Evolutionary conservation across 2,797 vertebrate genomes (phyloP).

Genomic region (Sandelia bainsii): DNA sequence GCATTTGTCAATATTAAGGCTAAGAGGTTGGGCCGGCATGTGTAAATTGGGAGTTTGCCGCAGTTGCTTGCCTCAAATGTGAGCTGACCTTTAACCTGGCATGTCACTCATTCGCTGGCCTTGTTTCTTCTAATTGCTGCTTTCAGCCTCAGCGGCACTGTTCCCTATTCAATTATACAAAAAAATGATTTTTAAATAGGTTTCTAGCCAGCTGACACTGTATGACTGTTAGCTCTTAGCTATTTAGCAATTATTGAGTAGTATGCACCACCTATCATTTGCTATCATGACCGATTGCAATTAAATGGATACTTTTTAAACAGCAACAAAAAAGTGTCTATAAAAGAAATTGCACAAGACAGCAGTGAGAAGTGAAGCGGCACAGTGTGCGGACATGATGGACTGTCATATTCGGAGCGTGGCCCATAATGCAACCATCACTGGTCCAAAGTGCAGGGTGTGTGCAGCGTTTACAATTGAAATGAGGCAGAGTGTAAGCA

Average conservation of each 20-base stretch:
- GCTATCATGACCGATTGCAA: not conserved
- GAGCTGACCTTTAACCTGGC: slow-evolving; percentile 76
- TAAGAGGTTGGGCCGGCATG: slow-evolving; percentile 79
- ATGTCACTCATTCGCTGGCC: slow-evolving; percentile 69
- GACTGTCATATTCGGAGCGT: slow-evolving; percentile 77
- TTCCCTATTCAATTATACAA: slow-evolving; percentile 38
- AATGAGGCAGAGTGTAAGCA: slow-evolving; percentile 83
- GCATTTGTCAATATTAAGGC: slow-evolving; percentile 90
- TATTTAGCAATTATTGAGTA: slow-evolving; percentile 1
- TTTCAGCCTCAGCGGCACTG: slow-evolving; percentile 25
- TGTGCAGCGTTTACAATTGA: slow-evolving; percentile 84
- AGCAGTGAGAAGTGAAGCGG: slow-evolving; percentile 42
- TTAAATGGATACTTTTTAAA: slow-evolving; percentile 9
- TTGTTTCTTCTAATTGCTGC: slow-evolving; percentile 76
- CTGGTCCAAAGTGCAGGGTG: slow-evolving; percentile 80
- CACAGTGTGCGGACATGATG: slow-evolving; percentile 71
- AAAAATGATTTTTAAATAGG: slow-evolving; percentile 1
- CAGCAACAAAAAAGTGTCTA: not conserved
- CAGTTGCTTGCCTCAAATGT: slow-evolving; percentile 58
- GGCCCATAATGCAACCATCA: slow-evolving; percentile 84
- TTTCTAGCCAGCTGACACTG: not conserved
- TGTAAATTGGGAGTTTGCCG: slow-evolving; percentile 79
- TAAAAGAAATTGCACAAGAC: slow-evolving; percentile 30
- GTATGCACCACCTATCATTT: not conserved
- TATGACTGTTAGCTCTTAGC: slow-evolving; percentile 2